Evolutionary conservation across 2,797 vertebrate species (phyloP).

Genomic region (Syndactyla subalaris): DNA sequence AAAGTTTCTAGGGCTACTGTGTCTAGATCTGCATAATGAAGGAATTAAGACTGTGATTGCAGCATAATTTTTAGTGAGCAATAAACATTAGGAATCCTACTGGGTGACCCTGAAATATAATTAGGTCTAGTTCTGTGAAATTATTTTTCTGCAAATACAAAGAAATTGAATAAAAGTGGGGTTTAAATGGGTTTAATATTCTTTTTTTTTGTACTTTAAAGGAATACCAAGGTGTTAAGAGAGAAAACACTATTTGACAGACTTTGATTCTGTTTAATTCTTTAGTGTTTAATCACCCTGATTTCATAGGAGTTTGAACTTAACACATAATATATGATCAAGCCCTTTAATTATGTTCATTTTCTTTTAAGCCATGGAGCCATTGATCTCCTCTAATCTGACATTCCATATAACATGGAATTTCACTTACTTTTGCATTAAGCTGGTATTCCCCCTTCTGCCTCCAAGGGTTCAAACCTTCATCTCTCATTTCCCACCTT

Average conservation of each 20-base stretch:
- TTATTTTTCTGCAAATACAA: conserved; percentile 14
- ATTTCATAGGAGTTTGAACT: conserved; percentile 48
- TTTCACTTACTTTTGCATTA: conserved; percentile 61
- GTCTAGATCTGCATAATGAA: conserved; percentile 16
- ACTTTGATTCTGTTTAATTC: conserved; percentile 55
- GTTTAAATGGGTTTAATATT: conserved; percentile 19
- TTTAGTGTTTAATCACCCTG: conserved; percentile 43
- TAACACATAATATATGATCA: conserved; percentile 30
- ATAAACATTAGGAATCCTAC: conserved; percentile 17
- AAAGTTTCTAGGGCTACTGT: neutral
- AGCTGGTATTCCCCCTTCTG: conserved; percentile 15
- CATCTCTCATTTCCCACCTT: conserved; percentile 42
- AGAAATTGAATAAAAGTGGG: neutral
- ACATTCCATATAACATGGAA: conserved; percentile 55
- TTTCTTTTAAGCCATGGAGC: conserved; percentile 42
- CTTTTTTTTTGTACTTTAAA: conserved; percentile 30
- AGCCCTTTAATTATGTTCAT: conserved; percentile 56
- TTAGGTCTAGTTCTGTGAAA: conserved; percentile 22
- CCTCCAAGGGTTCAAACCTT: conserved; percentile 35
- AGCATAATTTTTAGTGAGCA: neutral
- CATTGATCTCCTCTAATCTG: conserved; percentile 56
- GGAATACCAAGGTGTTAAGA: conserved; percentile 21
- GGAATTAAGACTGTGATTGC: conserved; percentile 30
- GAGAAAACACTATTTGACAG: conserved; percentile 29
- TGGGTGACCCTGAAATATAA: conserved; percentile 14